phyloP scores from a whole-genome alignment of 2,888 invertebrate species.

The Aphidoletes aphidimyza region DNA sequence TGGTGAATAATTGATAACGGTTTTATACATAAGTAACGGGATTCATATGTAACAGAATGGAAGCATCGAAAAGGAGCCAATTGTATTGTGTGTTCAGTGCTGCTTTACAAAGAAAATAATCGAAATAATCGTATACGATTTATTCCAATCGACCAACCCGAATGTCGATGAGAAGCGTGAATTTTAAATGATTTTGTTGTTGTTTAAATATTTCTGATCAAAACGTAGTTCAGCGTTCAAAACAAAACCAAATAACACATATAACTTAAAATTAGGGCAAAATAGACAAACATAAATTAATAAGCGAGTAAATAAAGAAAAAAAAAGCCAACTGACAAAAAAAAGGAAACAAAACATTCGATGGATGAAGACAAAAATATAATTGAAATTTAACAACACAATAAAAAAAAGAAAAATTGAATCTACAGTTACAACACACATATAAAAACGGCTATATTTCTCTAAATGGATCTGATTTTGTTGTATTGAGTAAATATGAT shows the following conservation, averaged over 20 bases:
- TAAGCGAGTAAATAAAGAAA: background rate
- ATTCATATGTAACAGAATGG: background rate
- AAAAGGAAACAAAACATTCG: background rate
- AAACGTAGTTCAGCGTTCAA: conserved; percentile 1
- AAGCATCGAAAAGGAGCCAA: too few relatives aligned
- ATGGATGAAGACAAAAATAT: background rate
- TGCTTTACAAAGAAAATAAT: too few relatives aligned
- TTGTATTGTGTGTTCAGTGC: too few relatives aligned
- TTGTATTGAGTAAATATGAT: background rate
- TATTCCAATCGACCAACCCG: background rate
- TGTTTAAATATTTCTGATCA: background rate
- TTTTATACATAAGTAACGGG: background rate
- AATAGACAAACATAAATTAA: background rate
- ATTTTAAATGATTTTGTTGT: background rate
- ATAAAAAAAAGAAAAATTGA: background rate
- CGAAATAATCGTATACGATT: background rate
- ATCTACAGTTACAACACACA: conserved; percentile 2
- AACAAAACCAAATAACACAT: background rate
- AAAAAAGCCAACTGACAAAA: background rate
- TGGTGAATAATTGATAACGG: background rate
- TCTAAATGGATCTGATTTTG: background rate
- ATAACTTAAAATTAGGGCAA: conserved; percentile 6
- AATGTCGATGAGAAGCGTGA: conserved; percentile 5
- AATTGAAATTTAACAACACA: conserved; percentile 13
- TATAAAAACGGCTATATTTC: background rate